These are phyloP conservation scores for Colletes latitarsis DNA, from an alignment of 1,140 invertebrate species.

Conservation along the genomic window DNA sequence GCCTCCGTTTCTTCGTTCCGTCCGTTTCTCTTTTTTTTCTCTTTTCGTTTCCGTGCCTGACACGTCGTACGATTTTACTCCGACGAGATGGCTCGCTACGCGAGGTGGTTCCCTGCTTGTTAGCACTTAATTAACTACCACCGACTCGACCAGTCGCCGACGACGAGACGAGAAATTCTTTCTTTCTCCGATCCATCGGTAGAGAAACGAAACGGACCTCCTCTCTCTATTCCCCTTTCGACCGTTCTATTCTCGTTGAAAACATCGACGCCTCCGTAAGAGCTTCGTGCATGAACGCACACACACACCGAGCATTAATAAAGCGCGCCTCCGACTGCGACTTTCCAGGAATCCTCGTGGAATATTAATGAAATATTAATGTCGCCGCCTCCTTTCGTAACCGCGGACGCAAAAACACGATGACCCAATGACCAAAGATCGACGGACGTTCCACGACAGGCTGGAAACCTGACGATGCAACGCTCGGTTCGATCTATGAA, in stretches of 20 bases:
- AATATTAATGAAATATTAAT: conserved; percentile 55
- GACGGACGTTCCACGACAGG: neutral
- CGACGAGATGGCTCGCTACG: conserved; percentile 36
- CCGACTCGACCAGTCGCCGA: conserved; percentile 44
- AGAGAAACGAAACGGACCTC: neutral
- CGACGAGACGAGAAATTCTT: conserved; percentile 48
- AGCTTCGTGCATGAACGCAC: neutral
- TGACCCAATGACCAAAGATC: conserved; percentile 46
- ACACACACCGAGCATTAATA: conserved; percentile 29
- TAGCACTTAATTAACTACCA: conserved; percentile 53
- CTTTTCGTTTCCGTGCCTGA: neutral
- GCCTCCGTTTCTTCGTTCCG: neutral
- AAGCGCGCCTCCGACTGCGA: conserved; percentile 7
- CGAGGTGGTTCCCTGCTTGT: conserved; percentile 46
- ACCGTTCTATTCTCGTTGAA: neutral
- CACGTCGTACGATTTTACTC: conserved; percentile 44
- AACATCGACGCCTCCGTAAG: conserved; percentile 35
- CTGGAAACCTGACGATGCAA: neutral
- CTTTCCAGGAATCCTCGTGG: conserved; percentile 34
- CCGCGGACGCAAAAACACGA: conserved; percentile 44
- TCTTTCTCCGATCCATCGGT: conserved; percentile 37
- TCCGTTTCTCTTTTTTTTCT: neutral
- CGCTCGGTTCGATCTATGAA: no score
- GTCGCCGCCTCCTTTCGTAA: conserved; percentile 41
- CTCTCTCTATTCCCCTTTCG: neutral